A percentile compares a stretch with the other conserved stretches of the same genome.
phyloP scores from a whole-genome alignment of 2,797 vertebrate species.

The Danio kyathit region DNA sequence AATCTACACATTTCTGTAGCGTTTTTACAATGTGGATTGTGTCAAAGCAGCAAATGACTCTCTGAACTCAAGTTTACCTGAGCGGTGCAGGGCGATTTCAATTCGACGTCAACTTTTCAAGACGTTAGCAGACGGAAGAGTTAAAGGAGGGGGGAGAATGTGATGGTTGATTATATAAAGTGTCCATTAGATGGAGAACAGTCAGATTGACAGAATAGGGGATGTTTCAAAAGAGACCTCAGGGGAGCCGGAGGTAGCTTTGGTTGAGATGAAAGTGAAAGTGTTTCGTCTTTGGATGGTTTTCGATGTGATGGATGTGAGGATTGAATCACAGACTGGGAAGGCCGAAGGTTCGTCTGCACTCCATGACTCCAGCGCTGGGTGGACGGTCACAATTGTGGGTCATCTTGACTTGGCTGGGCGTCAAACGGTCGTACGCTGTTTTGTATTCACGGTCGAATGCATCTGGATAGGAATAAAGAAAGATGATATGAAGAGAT shows the following conservation, averaged over 20 bases:
- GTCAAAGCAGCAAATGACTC: constrained; percentile 17
- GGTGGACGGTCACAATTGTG: constrained; percentile 97
- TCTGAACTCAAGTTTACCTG: constrained; percentile 58
- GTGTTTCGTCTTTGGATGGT: constrained; percentile 50
- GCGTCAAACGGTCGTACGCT: constrained; percentile 93
- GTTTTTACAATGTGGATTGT: too few relatives aligned
- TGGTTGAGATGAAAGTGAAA: constrained; percentile 47
- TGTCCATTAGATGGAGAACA: constrained; percentile 23
- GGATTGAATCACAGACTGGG: constrained; percentile 83
- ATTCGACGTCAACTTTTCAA: neutral
- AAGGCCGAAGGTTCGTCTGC: constrained; percentile 93
- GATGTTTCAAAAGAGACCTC: constrained; percentile 51
- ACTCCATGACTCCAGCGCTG: constrained; percentile 95
- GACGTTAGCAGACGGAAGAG: constrained; percentile 2
- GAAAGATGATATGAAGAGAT: neutral
- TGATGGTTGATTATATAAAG: constrained; percentile 21
- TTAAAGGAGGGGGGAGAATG: neutral
- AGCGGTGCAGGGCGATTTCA: constrained; percentile 46
- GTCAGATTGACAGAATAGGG: constrained; percentile 24
- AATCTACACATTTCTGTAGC: constrained; percentile 37
- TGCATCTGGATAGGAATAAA: constrained; percentile 82
- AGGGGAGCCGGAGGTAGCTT: constrained; percentile 62
- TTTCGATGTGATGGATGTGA: constrained; percentile 30
- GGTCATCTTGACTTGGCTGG: constrained; percentile 93
- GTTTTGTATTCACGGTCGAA: constrained; percentile 98